phyloP scores from a whole-genome alignment of 2,888 invertebrate genomes.

The Cheilosia impressa region DNA sequence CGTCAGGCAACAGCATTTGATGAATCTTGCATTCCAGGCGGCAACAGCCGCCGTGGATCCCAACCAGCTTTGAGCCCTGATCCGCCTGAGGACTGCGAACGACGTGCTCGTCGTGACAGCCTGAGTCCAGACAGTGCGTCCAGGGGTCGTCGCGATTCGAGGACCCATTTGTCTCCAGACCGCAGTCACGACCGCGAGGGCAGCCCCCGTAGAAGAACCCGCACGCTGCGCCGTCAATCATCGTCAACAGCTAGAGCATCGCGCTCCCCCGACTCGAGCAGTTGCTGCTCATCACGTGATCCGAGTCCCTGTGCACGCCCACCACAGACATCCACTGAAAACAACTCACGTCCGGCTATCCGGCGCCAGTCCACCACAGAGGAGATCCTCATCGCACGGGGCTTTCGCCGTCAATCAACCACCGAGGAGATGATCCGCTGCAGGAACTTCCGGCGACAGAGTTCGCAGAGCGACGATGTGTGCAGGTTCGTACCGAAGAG shows the following conservation, averaged over 20 bases:
- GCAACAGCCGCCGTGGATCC: slow-evolving; percentile 89
- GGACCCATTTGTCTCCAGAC: slow-evolving; percentile 91
- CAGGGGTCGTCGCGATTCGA: slow-evolving; percentile 89
- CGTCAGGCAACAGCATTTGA: slow-evolving; percentile 95
- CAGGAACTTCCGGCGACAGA: slow-evolving; percentile 94
- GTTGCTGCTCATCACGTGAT: slow-evolving; percentile 91
- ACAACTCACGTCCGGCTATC: slow-evolving; percentile 89
- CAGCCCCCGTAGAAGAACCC: slow-evolving; percentile 89
- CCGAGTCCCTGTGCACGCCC: slow-evolving; percentile 91
- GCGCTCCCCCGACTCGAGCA: slow-evolving; percentile 89
- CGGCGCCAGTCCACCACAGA: slow-evolving; percentile 95
- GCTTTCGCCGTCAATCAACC: slow-evolving; percentile 94
- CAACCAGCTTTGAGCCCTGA: slow-evolving; percentile 94
- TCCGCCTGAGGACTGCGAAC: slow-evolving; percentile 88
- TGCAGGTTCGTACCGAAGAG: slow-evolving; percentile 79
- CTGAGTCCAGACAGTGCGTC: slow-evolving; percentile 96
- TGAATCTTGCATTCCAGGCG: slow-evolving; percentile 91
- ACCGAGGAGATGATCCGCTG: slow-evolving; percentile 97
- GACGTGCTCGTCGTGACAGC: slow-evolving; percentile 90
- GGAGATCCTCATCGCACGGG: slow-evolving; percentile 94
- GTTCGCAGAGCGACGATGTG: slow-evolving; percentile 94
- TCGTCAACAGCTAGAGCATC: slow-evolving; percentile 89
- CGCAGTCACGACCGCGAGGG: slow-evolving; percentile 91
- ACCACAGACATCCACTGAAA: slow-evolving; percentile 84
- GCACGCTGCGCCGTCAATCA: slow-evolving; percentile 91